Evolutionary conservation across 2,113 vertebrate genomes (phyloP).

Genomic region (Paradoxurus hermaphroditus): DNA sequence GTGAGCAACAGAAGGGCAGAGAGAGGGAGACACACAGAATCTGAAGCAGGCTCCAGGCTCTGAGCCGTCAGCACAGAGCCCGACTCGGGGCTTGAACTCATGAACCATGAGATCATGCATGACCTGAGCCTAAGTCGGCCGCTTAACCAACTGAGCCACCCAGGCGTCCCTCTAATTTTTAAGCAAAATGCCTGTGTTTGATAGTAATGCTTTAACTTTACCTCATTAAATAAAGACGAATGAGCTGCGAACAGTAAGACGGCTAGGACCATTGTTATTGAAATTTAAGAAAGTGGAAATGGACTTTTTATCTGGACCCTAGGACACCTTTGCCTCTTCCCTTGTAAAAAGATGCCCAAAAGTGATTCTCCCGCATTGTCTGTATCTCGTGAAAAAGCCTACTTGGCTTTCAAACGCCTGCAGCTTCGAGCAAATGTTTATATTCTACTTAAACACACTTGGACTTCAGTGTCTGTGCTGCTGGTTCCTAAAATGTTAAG

Average conservation of each 20-base stretch:
- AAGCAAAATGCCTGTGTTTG: conserved; percentile 10
- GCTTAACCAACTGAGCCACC: no score
- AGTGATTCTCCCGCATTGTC: not conserved
- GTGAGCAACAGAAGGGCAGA: no score
- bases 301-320: conserved; percentile 2
- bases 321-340: not conserved
- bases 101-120: no score
- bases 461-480: not conserved
- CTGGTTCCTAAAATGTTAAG: not conserved
- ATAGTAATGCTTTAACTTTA: not conserved
- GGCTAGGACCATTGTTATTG: not conserved
- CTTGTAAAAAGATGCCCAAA: not conserved
- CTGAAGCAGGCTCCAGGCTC: no score
- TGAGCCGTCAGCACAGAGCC: no score
- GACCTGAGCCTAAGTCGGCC: no score
- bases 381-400: not conserved
- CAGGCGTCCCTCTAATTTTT: conserved; percentile 10
- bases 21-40: no score
- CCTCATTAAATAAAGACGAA: conserved; percentile 37
- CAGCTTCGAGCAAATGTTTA: conserved; percentile 42
- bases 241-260: not conserved
- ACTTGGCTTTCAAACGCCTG: conserved; percentile 29
- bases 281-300: conserved; percentile 21
- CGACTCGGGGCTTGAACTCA: no score
- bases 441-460: conserved; percentile 32